Conservation (phyloP, 2,113 vertebrate genomes). For the Uropsilus gracilis region DNA sequence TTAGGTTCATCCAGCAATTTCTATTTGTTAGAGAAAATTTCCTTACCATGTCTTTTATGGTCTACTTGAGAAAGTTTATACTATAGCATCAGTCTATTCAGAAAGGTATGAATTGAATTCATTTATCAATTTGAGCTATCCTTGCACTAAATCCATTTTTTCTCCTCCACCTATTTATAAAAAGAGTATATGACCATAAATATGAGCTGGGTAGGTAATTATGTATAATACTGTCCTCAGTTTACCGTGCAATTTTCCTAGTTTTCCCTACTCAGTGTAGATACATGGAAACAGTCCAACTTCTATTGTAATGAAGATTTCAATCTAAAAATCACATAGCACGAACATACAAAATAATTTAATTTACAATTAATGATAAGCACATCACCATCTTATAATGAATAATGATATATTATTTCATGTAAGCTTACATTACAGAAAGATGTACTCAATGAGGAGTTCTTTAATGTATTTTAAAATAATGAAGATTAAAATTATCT, state of each 20-base stretch:
- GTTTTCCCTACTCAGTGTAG: neutral
- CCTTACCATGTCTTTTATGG: neutral
- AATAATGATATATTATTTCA: neutral
- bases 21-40: neutral
- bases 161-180: neutral
- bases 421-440: neutral
- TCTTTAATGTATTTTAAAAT: neutral
- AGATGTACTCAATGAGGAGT: neutral
- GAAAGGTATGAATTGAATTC: neutral
- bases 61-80: neutral
- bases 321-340: neutral
- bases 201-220: neutral
- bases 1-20: neutral
- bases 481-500: neutral
- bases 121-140: neutral
- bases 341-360: neutral
- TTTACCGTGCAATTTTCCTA: neutral
- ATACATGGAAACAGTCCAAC: neutral
- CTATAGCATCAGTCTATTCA: neutral
- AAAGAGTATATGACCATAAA: no score
- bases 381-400: neutral
- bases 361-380: conserved; percentile 23
- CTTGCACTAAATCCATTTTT: neutral
- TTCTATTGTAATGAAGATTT: neutral
- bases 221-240: neutral